A percentile compares a stretch with the other conserved stretches of the same genome.
These are phyloP conservation scores for Harmothoe impar DNA, from an alignment of 2,888 invertebrate species.

Conservation along the genomic window DNA sequence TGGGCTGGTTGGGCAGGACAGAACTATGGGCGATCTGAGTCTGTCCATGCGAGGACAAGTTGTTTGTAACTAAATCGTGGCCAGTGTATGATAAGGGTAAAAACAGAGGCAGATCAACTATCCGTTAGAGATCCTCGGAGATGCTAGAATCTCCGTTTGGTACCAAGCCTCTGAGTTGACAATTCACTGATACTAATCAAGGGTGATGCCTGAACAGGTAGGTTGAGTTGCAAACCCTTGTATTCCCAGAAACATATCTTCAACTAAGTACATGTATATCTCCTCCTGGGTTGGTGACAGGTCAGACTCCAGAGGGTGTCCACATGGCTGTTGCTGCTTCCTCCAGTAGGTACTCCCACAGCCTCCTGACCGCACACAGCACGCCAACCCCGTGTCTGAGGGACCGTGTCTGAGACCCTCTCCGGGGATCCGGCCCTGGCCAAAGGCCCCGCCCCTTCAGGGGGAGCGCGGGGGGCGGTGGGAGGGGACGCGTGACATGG, in stretches of 20 bases:
- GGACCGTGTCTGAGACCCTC: background rate
- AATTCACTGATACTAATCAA: background rate
- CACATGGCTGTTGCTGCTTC: background rate
- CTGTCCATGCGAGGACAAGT: too few species aligned
- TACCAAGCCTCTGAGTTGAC: background rate
- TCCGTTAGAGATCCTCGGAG: too few species aligned
- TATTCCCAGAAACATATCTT: background rate
- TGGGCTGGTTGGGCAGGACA: too few species aligned
- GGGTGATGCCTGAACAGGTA: background rate
- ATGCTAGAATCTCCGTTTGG: background rate
- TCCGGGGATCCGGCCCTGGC: background rate
- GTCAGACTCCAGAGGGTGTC: conserved; percentile 29
- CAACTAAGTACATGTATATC: background rate
- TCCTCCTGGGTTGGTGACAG: background rate
- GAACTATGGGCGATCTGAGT: too few species aligned
- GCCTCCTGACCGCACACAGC: background rate
- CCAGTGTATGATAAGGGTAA: too few species aligned
- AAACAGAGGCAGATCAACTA: too few species aligned
- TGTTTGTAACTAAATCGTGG: too few species aligned
- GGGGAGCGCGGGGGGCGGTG: background rate
- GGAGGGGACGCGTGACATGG: background rate
- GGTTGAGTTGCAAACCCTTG: background rate
- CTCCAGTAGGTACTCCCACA: background rate
- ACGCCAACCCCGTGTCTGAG: background rate
- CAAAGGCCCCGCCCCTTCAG: background rate